Evolutionary conservation across 2,797 vertebrate genomes (phyloP), one percentile per base, ranked within the genome.

Genomic region (Enteromius viviparus): DNA sequence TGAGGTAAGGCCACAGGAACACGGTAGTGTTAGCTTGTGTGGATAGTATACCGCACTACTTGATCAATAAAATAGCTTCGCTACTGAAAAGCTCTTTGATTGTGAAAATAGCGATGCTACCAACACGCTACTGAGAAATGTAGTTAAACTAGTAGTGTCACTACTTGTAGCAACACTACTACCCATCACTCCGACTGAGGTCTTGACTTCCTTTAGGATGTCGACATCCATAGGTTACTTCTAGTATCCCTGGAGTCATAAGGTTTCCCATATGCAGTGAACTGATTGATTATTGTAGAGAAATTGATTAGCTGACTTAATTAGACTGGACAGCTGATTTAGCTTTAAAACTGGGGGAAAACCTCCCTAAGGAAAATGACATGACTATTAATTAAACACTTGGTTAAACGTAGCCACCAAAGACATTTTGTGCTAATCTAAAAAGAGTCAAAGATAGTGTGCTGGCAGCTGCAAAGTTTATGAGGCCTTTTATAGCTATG

Each of bases 381-480:
- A 86, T 17, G 65, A 51, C 69, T 77, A 83, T 88, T 90, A 86
- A 91, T 91, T 87, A 88, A 87, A 89, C 85, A 85, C 72, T 84
- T 84, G 87, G 60, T 91, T 87, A 89, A 86, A 88, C 66, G 85
- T 86, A 83, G 66, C 71, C 42, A 83, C 78, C 84, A 49, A 78
- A 71, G 65, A 87, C 69, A 87, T 89, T 90, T 88, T 90, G 72
- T 69, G 87, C 76, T 65, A 87, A 85, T 80, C 77, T 84, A 74
- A 76, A 85, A 53, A 78, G 49, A 62, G 60, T 86, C 80, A 85
- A 84, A 82, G 71, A 84, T 82, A 83, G 23, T 80, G 84, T 81
- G 84, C 51, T 81, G 86, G 69, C 90, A 92, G 91, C 91, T 92
- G 90, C 78, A 85, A 86, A 85, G 40, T 92, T 93, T 92, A 93